Evolutionary conservation across 2,113 vertebrate genomes (phyloP).

Genomic region (Sprattus sprattus): DNA sequence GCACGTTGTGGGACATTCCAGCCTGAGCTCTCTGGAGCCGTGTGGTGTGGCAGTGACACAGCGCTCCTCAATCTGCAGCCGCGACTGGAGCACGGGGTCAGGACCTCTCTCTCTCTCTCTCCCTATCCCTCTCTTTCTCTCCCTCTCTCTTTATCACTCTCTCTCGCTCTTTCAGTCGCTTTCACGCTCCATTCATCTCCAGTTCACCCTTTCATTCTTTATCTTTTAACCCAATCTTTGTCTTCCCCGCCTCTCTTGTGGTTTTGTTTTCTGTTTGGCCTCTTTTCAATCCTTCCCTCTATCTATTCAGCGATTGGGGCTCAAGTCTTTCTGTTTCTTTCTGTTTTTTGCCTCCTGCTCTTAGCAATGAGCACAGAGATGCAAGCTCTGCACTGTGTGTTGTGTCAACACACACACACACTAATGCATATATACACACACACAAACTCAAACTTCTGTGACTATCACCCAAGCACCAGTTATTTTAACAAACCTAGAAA

Average conservation of each 20-base stretch:
- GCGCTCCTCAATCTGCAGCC: slow-evolving; percentile 46
- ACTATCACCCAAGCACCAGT: neutral
- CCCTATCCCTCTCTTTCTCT: neutral
- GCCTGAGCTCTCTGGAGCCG: slow-evolving; percentile 44
- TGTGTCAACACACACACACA: slow-evolving; percentile 9
- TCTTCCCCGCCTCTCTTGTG: neutral
- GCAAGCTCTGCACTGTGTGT: neutral
- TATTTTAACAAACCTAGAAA: neutral
- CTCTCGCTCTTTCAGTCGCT: neutral
- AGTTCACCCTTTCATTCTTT: neutral
- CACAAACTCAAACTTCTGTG: neutral
- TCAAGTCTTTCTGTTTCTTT: neutral
- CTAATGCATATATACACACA: neutral
- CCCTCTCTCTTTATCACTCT: neutral
- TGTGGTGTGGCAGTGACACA: slow-evolving; percentile 62
- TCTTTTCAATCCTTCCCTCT: neutral
- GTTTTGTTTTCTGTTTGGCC: neutral
- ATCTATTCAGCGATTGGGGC: neutral
- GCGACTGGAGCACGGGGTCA: slow-evolving; percentile 44
- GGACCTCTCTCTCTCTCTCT: slow-evolving; percentile 49
- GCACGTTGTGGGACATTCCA: slow-evolving; percentile 51
- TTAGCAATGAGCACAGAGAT: neutral
- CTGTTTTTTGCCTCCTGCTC: neutral
- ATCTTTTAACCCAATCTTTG: neutral
- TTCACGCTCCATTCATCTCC: neutral